Percentiles rank a stretch among this genome's conserved stretches.
phyloP scores from a whole-genome alignment of 2,888 invertebrate genomes.

The Pachymerium ferrugineum region DNA sequence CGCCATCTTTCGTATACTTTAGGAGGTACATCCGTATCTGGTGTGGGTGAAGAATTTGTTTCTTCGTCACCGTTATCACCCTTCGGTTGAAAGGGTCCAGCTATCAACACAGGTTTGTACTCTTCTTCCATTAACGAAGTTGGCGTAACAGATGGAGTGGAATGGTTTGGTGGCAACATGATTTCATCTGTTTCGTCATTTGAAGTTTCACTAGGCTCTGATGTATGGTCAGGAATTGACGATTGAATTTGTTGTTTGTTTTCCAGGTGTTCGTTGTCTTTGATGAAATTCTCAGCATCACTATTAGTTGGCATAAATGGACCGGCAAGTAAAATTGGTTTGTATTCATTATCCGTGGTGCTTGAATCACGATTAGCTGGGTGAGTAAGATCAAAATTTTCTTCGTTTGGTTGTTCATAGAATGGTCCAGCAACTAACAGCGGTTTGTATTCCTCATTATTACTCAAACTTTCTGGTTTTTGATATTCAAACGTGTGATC shows the following conservation, averaged over 20 bases:
- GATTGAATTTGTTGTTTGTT: too few species aligned
- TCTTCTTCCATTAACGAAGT: not conserved
- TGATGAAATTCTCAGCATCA: not conserved
- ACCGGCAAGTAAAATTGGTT: not conserved
- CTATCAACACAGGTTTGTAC: not conserved
- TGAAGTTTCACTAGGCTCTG: not conserved
- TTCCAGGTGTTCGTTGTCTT: too few species aligned
- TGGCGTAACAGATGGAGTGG: not conserved
- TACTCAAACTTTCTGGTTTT: too few species aligned
- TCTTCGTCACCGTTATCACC: not conserved
- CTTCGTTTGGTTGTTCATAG: too few species aligned
- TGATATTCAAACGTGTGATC: too few species aligned
- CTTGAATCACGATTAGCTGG: too few species aligned
- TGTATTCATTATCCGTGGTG: too few species aligned
- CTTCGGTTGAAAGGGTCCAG: not conserved
- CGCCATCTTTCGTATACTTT: not conserved
- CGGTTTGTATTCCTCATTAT: not conserved
- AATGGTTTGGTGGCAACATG: not conserved
- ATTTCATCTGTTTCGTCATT: not conserved
- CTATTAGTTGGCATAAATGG: not conserved
- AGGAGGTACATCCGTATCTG: too few species aligned
- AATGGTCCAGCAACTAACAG: not conserved
- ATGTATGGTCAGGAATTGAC: not conserved
- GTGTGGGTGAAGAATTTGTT: too few species aligned
- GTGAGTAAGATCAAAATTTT: too few species aligned